Conservation (phyloP, 1,140 invertebrate genomes). For the Mercenaria mercenaria region DNA sequence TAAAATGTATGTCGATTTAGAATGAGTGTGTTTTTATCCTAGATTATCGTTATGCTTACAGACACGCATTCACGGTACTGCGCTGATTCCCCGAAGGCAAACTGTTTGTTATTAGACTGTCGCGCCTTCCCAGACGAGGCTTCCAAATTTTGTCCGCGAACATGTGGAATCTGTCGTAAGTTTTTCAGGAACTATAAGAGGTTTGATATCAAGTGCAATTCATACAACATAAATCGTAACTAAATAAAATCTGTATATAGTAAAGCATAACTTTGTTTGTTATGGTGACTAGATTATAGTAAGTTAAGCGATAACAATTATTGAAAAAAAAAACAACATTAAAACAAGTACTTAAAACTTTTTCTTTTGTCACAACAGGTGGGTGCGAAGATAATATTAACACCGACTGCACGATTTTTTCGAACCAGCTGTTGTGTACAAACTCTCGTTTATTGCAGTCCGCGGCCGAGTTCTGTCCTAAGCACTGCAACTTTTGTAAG, state of each 20-base stretch:
- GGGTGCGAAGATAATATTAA: not conserved
- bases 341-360: too few relatives aligned
- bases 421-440: not conserved
- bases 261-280: too few relatives aligned
- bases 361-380: not conserved
- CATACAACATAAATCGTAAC: too few relatives aligned
- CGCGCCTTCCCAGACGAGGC: not conserved
- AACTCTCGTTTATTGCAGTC: not conserved
- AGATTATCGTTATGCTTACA: not conserved
- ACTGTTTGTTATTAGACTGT: not conserved
- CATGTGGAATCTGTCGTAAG: not conserved
- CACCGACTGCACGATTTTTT: not conserved
- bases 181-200: too few relatives aligned
- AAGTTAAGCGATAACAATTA: too few relatives aligned
- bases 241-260: too few relatives aligned
- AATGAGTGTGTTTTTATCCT: too few relatives aligned
- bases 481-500: not conserved
- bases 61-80: not conserved
- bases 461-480: not conserved
- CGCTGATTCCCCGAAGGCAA: not conserved
- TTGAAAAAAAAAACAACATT: too few relatives aligned
- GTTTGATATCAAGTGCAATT: too few relatives aligned
- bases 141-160: not conserved
- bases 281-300: too few relatives aligned
- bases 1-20: too few relatives aligned